Base-by-base conservation (phyloP, 2,797 vertebrate genomes). In the Coluber constrictor region DNA sequence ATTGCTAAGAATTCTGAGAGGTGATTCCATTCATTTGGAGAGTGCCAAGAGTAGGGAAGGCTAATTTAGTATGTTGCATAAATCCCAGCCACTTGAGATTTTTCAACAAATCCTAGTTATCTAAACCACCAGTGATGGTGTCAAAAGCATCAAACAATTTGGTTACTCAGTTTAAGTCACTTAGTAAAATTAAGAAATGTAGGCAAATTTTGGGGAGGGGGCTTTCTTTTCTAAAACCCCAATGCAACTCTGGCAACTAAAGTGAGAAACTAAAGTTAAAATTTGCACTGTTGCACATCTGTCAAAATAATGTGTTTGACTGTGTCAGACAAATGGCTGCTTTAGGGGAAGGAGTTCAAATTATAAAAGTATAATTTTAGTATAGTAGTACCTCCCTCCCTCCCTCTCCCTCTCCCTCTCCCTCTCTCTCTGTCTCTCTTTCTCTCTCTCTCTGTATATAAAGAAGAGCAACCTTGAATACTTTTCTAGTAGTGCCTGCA, bases 391-490 rank as follows among this genome's bases (percentile, higher is more conserved):
- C 29, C 15, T 70, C n/a, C 1, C 60, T 63, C 11, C 0, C 10
- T 2, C 61, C 5, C 25, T 2, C 66, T 1, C 13, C 11, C 13
- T 0, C 13, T 63, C 9, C 0, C 23, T 12, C 3, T 12, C 16
- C 1, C 29, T 32, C 27, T 15, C 27, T 32, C 27, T 15, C 4
- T 70, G 1, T 29, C 51, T 2, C 51, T 0, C 51, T 54, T 8
- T 54, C 51, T 54, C 51, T 54, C 51, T 10, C 51, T 54, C 9
- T 54, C 1, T 1, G 7, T 51, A 37, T 63, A 37, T 63, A 63
- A 63, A 63, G 61, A 63, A 63, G 27, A 63, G 63, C 63, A n/a
- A n/a, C 13, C n/a, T 32, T 70, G 13, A n/a, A n/a, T n/a, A n/a
- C n/a, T n/a, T n/a, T n/a, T n/a, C n/a, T n/a, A n/a, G n/a, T n/a